These are phyloP conservation scores for Murina feae DNA, from an alignment of 2,113 vertebrate genomes.

Conservation along the genomic window DNA sequence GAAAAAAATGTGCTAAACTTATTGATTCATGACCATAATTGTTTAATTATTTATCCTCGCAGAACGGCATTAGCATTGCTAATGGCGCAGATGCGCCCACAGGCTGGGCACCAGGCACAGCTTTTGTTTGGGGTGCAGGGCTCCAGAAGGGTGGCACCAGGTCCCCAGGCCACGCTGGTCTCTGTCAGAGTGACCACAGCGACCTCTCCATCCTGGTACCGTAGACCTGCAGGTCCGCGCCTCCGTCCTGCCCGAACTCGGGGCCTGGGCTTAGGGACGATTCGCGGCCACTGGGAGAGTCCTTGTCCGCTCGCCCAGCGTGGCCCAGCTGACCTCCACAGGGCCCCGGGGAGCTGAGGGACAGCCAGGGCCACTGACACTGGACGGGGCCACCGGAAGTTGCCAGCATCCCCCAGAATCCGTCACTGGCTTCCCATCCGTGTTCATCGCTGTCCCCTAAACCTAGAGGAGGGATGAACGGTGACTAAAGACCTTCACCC, in stretches of 20 bases:
- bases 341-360: neutral
- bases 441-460: slow-evolving; percentile 1
- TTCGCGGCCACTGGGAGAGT: slow-evolving; percentile 18
- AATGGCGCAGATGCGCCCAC: slow-evolving; percentile 93
- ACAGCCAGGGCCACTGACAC: slow-evolving; percentile 55
- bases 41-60: slow-evolving; percentile 99
- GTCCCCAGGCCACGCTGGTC: neutral
- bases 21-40: slow-evolving; percentile 99
- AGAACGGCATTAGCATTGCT: slow-evolving; percentile 99
- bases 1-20: slow-evolving; percentile 99
- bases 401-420: neutral
- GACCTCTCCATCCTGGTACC: neutral
- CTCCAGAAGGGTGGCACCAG: slow-evolving; percentile 76
- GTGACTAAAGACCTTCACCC: neutral
- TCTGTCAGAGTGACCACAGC: slow-evolving; percentile 41
- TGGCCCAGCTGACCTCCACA: neutral
- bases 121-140: slow-evolving; percentile 89
- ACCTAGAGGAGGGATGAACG: neutral
- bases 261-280: slow-evolving; percentile 41
- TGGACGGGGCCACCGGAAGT: neutral
- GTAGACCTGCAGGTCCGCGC: neutral
- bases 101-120: slow-evolving; percentile 90
- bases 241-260: accelerated
- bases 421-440: slow-evolving; percentile 4
- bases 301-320: slow-evolving; percentile 32